Percentiles rank a stretch among this genome's conserved stretches.
phyloP scores from a whole-genome alignment of 2,113 vertebrate genomes.

The Porphyrio hochstetteri region DNA sequence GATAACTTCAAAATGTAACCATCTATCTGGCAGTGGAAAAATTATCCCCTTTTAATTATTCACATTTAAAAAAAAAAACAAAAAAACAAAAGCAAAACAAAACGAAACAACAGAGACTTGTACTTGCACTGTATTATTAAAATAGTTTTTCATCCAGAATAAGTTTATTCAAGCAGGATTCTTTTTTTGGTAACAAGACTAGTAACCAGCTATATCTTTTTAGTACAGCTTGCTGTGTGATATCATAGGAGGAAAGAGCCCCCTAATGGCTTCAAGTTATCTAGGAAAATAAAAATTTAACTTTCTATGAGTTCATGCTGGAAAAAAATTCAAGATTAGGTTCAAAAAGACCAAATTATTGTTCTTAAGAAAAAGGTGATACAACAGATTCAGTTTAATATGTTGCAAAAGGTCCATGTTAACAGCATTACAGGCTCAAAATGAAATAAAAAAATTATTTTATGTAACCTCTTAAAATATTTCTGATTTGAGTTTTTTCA shows the following conservation, averaged over 20 bases:
- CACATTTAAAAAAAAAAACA: not conserved
- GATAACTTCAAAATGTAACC: not conserved
- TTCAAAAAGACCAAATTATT: not conserved
- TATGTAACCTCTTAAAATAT: not conserved
- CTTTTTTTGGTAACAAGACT: not conserved
- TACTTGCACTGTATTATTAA: not conserved
- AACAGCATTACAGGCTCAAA: not conserved
- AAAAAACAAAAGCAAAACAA: not conserved
- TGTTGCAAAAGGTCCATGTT: not conserved
- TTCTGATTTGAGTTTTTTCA: not conserved
- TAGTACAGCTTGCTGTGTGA: not conserved
- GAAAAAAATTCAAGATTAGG: not conserved
- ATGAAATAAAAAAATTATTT: not conserved
- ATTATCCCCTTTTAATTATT: not conserved
- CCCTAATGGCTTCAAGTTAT: slow-evolving; percentile 72
- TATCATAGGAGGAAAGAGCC: slow-evolving; percentile 74
- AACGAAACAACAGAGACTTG: not conserved
- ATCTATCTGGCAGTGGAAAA: not conserved
- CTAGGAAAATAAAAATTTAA: slow-evolving; percentile 17
- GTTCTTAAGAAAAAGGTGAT: not conserved
- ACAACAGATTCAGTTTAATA: not conserved
- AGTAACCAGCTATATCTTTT: not conserved
- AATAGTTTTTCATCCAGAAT: not conserved
- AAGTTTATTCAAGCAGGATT: not conserved
- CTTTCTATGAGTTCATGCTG: not conserved